Base-by-base conservation (phyloP, 2,888 invertebrate genomes). In the Encarsia formosa region DNA sequence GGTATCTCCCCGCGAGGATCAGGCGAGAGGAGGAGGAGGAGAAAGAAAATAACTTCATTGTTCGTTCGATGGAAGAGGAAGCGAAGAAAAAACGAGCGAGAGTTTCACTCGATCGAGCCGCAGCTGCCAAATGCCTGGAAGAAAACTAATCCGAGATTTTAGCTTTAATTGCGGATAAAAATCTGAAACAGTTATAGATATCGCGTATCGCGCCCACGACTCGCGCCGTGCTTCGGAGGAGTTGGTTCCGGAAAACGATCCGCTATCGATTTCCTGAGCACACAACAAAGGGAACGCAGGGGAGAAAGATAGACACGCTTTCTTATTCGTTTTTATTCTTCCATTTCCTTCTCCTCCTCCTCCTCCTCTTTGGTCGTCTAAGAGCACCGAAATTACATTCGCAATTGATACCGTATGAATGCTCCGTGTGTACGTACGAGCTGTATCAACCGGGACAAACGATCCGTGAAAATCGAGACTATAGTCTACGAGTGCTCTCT, bases 391-490 rank as follows among this genome's bases (percentile, higher is more conserved):
- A 54, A 50, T 50, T 47, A 29, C 44, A 44, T 48, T 43, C 16
- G 43, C 35, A 18, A 20, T 15, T 34, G 39, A 50, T 44, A 43
- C n/a, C n/a, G n/a, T n/a, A n/a, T n/a, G n/a, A n/a, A n/a, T n/a
- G 41, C 26, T n/a, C 11, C 16, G 11, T n/a, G 46, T 24, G 42
- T 18, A 35, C n/a, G n/a, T 32, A 37, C 32, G 4, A n/a, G n/a
- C n/a, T n/a, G n/a, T n/a, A n/a, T n/a, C n/a, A n/a, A n/a, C 58
- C 64, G 57, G 58, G 61, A 58, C 64, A 63, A 65, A 67, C 64
- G 63, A 65, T 59, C 63, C 65, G 61, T 68, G 64, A 66, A 67
- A 67, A 67, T 64, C 57, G 61, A 58, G 58, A 51, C 52, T 49
- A n/a, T n/a, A n/a, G n/a, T n/a, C n/a, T n/a, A n/a, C 32, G 13